Evolutionary conservation across 2,888 invertebrate genomes (phyloP).

Genomic region (Apeira syringaria): DNA sequence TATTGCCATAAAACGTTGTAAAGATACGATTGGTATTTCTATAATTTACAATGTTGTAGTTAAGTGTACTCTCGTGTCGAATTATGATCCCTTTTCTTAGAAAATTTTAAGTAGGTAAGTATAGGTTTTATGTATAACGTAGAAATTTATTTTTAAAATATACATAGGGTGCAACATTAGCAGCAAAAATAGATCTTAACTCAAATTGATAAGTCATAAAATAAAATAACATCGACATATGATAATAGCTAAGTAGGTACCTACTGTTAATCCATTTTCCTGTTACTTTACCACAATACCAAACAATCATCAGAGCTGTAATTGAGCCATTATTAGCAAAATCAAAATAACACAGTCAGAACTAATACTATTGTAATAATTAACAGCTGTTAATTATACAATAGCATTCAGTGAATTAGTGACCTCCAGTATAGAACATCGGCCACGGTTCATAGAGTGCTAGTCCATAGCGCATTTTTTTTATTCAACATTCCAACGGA

Average conservation of each 20-base stretch:
- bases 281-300: slow-evolving; percentile 6
- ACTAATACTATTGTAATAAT: too few species aligned
- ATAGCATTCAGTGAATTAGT: slow-evolving; percentile 61
- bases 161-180: too few species aligned
- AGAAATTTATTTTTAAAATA: too few species aligned
- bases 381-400: too few species aligned
- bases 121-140: too few species aligned
- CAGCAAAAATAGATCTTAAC: too few species aligned
- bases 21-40: slow-evolving; percentile 25
- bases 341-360: too few species aligned
- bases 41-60: slow-evolving; percentile 14
- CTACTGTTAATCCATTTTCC: slow-evolving; percentile 11
- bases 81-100: too few species aligned
- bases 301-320: too few species aligned
- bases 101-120: too few species aligned
- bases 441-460: slow-evolving; percentile 56
- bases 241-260: not conserved
- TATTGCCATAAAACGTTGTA: slow-evolving; percentile 19
- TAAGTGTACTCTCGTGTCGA: slow-evolving; percentile 1
- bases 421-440: slow-evolving; percentile 53
- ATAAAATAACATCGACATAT: slow-evolving; percentile 5
- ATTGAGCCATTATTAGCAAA: too few species aligned
- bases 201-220: not conserved
- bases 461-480: slow-evolving; percentile 77
- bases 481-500: slow-evolving; percentile 72